These are phyloP conservation scores for Idaea straminata DNA, from an alignment of 2,888 invertebrate species.

Conservation along the genomic window DNA sequence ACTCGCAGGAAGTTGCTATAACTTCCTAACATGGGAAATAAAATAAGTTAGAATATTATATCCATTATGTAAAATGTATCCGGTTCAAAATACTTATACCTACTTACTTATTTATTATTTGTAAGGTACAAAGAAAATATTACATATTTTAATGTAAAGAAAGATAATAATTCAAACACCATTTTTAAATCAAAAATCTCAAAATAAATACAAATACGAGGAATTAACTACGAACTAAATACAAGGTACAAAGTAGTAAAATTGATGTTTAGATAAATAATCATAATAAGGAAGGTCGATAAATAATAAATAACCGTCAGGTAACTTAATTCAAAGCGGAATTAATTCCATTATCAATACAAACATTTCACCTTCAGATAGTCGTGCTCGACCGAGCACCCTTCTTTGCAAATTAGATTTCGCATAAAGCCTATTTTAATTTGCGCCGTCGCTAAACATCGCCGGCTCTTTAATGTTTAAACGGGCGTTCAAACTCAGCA, in stretches of 20 bases:
- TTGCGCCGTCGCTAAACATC: slow-evolving; percentile 75
- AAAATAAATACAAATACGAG: too few relatives aligned
- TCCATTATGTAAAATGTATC: neutral
- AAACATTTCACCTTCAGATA: slow-evolving; percentile 65
- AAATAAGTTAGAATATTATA: neutral
- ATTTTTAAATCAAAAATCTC: too few relatives aligned
- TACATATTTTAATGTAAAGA: too few relatives aligned
- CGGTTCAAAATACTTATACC: neutral
- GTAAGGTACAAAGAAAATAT: too few relatives aligned
- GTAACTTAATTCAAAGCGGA: slow-evolving; percentile 61
- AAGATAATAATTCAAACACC: too few relatives aligned
- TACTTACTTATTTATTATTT: slow-evolving; percentile 10
- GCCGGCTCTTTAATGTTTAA: slow-evolving; percentile 75
- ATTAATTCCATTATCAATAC: slow-evolving; percentile 74
- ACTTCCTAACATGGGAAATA: neutral
- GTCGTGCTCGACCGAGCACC: slow-evolving; percentile 57
- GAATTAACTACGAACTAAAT: too few relatives aligned
- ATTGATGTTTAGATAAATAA: slow-evolving; percentile 3
- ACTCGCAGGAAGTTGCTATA: neutral
- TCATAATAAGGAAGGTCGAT: slow-evolving; percentile 23
- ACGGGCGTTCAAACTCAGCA: slow-evolving; percentile 60
- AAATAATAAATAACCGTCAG: slow-evolving; percentile 28
- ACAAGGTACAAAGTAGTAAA: too few relatives aligned
- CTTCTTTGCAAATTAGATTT: slow-evolving; percentile 77
- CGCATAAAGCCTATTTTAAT: slow-evolving; percentile 79